Base-by-base conservation (phyloP, 2,113 vertebrate genomes). In the Dermatemys mawii region DNA sequence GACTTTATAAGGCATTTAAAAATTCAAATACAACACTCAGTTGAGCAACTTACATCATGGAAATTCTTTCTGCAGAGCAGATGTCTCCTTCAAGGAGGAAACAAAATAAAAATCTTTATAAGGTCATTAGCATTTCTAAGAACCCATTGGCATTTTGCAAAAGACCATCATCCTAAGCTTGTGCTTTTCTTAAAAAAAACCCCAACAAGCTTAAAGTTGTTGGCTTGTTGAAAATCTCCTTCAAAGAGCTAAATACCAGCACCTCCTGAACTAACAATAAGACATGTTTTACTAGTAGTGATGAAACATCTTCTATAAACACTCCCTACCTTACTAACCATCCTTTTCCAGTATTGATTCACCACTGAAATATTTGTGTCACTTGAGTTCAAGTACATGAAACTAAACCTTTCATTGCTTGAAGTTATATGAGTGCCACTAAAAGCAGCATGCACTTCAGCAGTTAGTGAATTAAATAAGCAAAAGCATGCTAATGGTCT, bases 251-350 rank as follows among this genome's bases (percentile, higher is more conserved):
- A 97, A 97, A 98, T 97, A 98, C 96, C 96, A 97, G 94, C 82
- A 83, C 98, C 98, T 98, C 97, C 98, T 98, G 98, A 98, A 98
- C 97, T 98, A 98, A 98, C 98, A 98, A 97, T 96, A 96, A 98
- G 97, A 96, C 76, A 92, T 98, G 98, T 98, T 98, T 98, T 98
- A 98, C 96, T 98, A 97, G 97, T 94, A 95, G 97, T 98, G 98
- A 98, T 98, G 98, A 98, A 98, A 98, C 97, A 94, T 96, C 97
- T 98, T 98, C 96, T 98, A 91, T 98, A 98, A 98, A 98, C 98
- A 98, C 97, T 97, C 98, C 97, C 98, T 97, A 97, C 98, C 96
- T 98, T 97, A 96, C 94, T 93, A 84, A 93, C 94, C 93, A 70
- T 94, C 95, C 88, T 92, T 97, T 97, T 97, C 96, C 97, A 97